Evolutionary conservation across 2,113 vertebrate genomes (phyloP).

Genomic region (Ptychochromis oligacanthus): DNA sequence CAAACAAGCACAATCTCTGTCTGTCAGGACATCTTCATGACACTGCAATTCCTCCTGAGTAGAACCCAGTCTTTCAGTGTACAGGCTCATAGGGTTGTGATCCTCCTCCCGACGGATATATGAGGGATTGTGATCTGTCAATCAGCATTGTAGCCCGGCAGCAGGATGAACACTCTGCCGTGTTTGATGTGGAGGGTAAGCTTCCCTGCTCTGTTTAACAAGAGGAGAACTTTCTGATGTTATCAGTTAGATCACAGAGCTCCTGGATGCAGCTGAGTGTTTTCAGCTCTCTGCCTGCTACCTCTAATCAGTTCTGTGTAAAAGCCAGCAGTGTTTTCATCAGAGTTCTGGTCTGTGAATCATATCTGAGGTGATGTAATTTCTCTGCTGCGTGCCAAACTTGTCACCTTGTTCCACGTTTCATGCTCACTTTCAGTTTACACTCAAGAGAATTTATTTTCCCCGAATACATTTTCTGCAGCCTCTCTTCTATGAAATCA

Average conservation of each 20-base stretch:
- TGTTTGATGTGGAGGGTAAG: constrained; percentile 36
- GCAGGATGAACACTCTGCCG: constrained; percentile 17
- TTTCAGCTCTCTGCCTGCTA: constrained; percentile 34
- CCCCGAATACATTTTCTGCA: constrained; percentile 52
- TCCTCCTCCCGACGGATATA: constrained; percentile 24
- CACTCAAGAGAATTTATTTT: constrained; percentile 58
- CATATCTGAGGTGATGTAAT: constrained; percentile 30
- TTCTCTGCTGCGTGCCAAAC: constrained; percentile 34
- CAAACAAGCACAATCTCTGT: background rate
- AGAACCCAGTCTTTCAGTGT: constrained; percentile 23
- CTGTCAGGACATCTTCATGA: background rate
- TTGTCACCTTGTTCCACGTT: constrained; percentile 38
- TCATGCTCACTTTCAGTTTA: constrained; percentile 45
- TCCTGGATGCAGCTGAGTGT: constrained; percentile 39
- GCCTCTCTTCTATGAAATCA: constrained; percentile 63
- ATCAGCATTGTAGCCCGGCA: constrained; percentile 19
- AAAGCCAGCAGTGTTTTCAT: constrained; percentile 12
- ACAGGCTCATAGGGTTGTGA: constrained; percentile 6
- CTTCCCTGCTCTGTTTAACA: constrained; percentile 46
- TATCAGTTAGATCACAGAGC: constrained; percentile 64
- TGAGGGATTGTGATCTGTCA: constrained; percentile 46
- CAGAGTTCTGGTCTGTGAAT: constrained; percentile 15
- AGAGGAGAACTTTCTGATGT: constrained; percentile 47
- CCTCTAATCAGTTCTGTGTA: constrained; percentile 53
- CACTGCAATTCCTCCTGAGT: constrained; percentile 24